Conservation (phyloP, 1,140 invertebrate genomes). For the Philotrypesis tridentata region DNA sequence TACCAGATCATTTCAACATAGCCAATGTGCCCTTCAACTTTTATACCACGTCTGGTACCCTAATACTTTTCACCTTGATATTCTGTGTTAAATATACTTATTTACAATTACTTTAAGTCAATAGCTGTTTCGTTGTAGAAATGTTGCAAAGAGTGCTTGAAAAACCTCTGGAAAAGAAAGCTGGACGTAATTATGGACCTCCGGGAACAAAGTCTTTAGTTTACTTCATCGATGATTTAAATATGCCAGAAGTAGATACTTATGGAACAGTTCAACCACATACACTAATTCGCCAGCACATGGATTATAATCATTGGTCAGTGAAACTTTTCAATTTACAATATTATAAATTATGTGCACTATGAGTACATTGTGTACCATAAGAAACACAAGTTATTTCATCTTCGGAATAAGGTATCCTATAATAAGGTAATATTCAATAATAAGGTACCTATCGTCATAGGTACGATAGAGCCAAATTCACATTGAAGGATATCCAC, state of each 20-base stretch:
- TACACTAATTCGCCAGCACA: slow-evolving; percentile 93
- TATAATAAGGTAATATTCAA: too few relatives aligned
- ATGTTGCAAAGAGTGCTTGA: slow-evolving; percentile 95
- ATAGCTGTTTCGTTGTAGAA: slow-evolving; percentile 66
- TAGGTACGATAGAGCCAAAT: slow-evolving; percentile 88
- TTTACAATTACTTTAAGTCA: neutral
- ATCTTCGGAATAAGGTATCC: too few relatives aligned
- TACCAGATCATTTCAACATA: slow-evolving; percentile 87
- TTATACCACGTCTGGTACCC: slow-evolving; percentile 91
- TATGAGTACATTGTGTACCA: too few relatives aligned
- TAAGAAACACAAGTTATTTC: too few relatives aligned
- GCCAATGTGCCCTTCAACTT: slow-evolving; percentile 96
- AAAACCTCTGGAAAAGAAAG: slow-evolving; percentile 95
- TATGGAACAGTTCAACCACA: slow-evolving; percentile 97
- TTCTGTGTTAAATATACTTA: neutral
- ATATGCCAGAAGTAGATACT: slow-evolving; percentile 97
- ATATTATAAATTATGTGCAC: too few relatives aligned
- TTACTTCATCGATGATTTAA: slow-evolving; percentile 97
- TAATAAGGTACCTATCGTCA: neutral
- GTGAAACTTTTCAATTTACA: slow-evolving; percentile 9
- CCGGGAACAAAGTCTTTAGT: slow-evolving; percentile 92
- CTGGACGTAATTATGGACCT: slow-evolving; percentile 93
- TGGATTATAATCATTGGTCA: slow-evolving; percentile 95
- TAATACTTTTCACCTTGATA: neutral
- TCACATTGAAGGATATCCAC: slow-evolving; percentile 92